Evolutionary conservation across 2,797 vertebrate species (phyloP), one percentile per base, ranked within the genome.

Genomic region (Hippoglossus hippoglossus): DNA sequence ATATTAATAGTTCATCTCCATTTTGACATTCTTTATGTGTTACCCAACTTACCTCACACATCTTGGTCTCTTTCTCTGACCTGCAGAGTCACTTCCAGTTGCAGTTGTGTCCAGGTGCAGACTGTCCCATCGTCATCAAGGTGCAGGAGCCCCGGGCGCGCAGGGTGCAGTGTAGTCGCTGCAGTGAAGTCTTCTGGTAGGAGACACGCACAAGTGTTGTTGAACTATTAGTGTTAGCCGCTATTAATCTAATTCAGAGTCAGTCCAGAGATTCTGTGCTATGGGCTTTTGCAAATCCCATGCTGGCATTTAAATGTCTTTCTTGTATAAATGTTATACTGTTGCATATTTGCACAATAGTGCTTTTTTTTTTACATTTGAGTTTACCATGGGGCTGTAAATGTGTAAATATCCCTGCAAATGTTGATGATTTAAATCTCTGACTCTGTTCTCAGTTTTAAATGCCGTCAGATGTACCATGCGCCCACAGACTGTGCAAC

Each of bases 391-490:
- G n/a, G 26, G 16, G 12, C 25, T 44, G 12, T 22, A 54, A 54
- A 16, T 28, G 5, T 68, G 21, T 54, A 7, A 28, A 22, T 53
- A 13, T 58, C 18, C 13, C 46, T 49, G 18, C 63, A 16, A 36
- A n/a, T 2, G 11, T 25, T 51, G 51, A 53, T 25, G 19, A 25
- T 36, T 49, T 49, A n/a, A 51, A 12, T 47, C 3, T 73, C 28
- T 77, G 0, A 73, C 4, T 67, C 74, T 49, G 16, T 47, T 68
- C 21, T 44, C 84, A 99, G 98, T 95, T 99, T 99, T 91, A 98
- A 98, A 94, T 99, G 98, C 91, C 97, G 98, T 89, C 98, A 99
- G 95, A 99, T 99, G 98, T 99, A 99, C 94, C 98, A 99, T 0
- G 98, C 98, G 6, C 98, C 98, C 79, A 99, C 98, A 83, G 98